phyloP scores from a whole-genome alignment of 2,797 vertebrate genomes.

The Rhinophrynus dorsalis region DNA sequence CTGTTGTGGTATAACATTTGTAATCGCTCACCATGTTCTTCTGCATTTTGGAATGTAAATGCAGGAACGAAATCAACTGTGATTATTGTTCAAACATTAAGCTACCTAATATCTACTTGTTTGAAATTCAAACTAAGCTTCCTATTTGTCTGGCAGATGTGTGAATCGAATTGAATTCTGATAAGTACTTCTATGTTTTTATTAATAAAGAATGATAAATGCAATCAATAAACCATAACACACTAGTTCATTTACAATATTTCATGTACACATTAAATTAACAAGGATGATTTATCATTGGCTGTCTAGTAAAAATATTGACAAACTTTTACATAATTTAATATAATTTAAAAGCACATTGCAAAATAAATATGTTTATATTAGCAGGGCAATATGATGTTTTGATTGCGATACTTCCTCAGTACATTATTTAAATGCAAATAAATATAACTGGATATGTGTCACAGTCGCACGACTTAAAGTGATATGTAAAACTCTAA shows the following conservation, averaged over 20 bases:
- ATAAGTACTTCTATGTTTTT: conserved; percentile 30
- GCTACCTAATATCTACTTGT: conserved; percentile 42
- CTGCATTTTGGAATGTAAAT: conserved; percentile 24
- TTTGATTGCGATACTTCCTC: too few relatives aligned
- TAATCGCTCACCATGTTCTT: conserved; percentile 31
- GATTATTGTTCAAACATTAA: conserved; percentile 47
- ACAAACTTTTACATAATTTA: too few relatives aligned
- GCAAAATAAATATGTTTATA: too few relatives aligned
- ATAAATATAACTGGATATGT: too few relatives aligned
- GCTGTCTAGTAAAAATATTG: too few relatives aligned
- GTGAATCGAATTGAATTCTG: conserved; percentile 33
- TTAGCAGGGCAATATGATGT: too few relatives aligned
- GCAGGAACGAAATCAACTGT: conserved; percentile 31
- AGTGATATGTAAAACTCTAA: too few relatives aligned
- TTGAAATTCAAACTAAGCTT: conserved; percentile 43
- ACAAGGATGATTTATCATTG: too few relatives aligned
- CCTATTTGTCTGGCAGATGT: conserved; percentile 24
- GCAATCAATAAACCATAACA: conserved; percentile 5
- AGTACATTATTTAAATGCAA: too few relatives aligned
- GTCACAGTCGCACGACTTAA: too few relatives aligned
- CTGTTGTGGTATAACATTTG: conserved; percentile 24
- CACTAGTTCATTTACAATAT: conserved; percentile 15
- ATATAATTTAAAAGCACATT: background rate
- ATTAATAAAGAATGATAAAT: conserved; percentile 10
- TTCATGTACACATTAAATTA: too few relatives aligned